These are phyloP conservation scores for Chrysotoxum bicinctum DNA, from an alignment of 2,888 invertebrate genomes.

Conservation along the genomic window DNA sequence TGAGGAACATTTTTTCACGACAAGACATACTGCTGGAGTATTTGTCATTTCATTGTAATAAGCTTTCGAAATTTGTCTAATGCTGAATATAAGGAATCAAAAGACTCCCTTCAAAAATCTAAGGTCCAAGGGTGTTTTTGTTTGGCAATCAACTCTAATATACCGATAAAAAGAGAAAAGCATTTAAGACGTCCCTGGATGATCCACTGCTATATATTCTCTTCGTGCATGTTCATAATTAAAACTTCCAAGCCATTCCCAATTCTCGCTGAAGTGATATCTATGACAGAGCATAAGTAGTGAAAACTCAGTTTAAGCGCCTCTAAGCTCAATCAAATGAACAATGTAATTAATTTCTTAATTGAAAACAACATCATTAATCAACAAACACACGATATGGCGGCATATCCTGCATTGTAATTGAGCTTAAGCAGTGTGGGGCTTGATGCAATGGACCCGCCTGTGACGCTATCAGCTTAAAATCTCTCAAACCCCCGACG, in stretches of 20 bases:
- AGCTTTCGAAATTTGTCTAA: too few species aligned
- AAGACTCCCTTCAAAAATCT: too few species aligned
- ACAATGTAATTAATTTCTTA: constrained; percentile 63
- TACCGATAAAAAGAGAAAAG: too few species aligned
- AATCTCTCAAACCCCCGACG: constrained; percentile 40
- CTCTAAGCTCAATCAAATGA: constrained; percentile 35
- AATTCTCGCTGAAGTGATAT: neutral
- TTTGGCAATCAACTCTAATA: too few species aligned
- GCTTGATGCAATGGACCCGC: constrained; percentile 18
- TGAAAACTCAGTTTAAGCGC: constrained; percentile 30
- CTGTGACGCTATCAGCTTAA: constrained; percentile 54
- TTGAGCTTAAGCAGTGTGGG: constrained; percentile 14
- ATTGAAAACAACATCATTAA: constrained; percentile 62
- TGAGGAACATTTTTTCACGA: too few species aligned
- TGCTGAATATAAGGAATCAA: too few species aligned
- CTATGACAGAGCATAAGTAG: neutral
- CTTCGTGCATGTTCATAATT: neutral
- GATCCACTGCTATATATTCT: too few species aligned
- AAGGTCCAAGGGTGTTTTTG: too few species aligned
- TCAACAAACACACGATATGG: constrained; percentile 45
- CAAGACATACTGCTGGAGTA: too few species aligned
- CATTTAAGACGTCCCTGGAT: too few species aligned
- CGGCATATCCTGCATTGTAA: constrained; percentile 53
- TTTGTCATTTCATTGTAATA: too few species aligned
- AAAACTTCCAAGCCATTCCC: neutral